Base-by-base conservation (phyloP, 2,888 invertebrate genomes). In the Ochropleura leucogaster region DNA sequence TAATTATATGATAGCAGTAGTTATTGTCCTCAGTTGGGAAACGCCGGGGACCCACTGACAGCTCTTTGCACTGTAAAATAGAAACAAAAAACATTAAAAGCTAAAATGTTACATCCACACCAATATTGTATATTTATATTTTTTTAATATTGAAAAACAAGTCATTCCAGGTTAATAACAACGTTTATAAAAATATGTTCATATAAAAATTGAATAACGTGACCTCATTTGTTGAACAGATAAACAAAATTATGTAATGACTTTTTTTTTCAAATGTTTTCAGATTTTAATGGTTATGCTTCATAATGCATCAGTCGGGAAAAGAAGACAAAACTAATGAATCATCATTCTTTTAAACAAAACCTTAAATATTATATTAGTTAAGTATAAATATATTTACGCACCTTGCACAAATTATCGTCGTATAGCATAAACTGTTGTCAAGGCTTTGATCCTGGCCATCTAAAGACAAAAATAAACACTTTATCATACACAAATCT, bases 271-370 rank as follows among this genome's bases (percentile, higher is more conserved):
- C 74, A 64, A 65, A 65, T 59, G 30, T 66, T 46, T 69, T 90
- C 89, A 90, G 89, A 89, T 85, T 80, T 64, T 46, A 72, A 76
- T 64, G 72, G 30, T 84, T 90, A 78, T 92, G 83, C 93, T 87
- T 93, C 94, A 94, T 89, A 88, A 91, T 92, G 77, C 77, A 85
- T 93, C 93, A 90, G 93, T 89, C 92, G 93, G 93, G 94, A 93
- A 94, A 94, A 94, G 93, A 94, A 93, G 93, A 93, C 94, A 92
- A 92, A 92, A 85, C 69, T 74, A 83, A 74, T 72, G 72, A 89
- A 89, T 93, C 93, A 94, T 93, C 93, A 94, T 90, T 53, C 4
- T 51, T 53, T 12, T 9, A 20, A n/a, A 10, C 66, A n/a, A 9
- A 20, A 55, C 49, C 4, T n/a, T 14, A 20, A n/a, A 49, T 30